phyloP scores from a whole-genome alignment of 2,888 invertebrate species.

The Eupithecia exiguata region DNA sequence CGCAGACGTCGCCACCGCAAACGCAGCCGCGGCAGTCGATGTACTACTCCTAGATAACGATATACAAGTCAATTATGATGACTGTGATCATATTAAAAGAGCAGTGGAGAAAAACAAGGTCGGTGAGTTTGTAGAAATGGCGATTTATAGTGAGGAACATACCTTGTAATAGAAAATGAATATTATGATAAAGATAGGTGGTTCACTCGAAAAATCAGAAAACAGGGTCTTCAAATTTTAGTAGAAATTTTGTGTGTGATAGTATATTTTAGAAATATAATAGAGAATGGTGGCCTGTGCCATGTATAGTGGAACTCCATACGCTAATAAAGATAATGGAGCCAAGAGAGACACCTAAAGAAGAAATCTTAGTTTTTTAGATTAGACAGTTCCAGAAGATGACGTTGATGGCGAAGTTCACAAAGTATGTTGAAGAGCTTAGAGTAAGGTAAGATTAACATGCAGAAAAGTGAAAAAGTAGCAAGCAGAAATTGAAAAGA shows the following conservation, averaged over 20 bases:
- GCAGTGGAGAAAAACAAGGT: not conserved
- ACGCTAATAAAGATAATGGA: not conserved
- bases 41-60: conserved; percentile 88
- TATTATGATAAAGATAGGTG: not conserved
- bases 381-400: not conserved
- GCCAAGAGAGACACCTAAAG: not conserved
- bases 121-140: not conserved
- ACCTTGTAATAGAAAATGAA: not conserved
- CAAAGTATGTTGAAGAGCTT: not conserved
- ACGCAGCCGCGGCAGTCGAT: conserved; percentile 94
- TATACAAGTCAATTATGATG: not conserved
- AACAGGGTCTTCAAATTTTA: not conserved
- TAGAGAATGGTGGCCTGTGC: not conserved
- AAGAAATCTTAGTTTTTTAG: not conserved
- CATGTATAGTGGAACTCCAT: not conserved
- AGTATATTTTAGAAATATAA: too few relatives aligned
- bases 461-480: conserved; percentile 30
- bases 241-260: not conserved
- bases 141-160: not conserved
- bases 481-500: conserved; percentile 24
- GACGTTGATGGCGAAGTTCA: not conserved
- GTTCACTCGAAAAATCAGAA: not conserved
- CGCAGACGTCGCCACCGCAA: conserved; percentile 95
- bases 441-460: conserved; percentile 16
- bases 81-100: not conserved